Evolutionary conservation across 1,140 invertebrate genomes (phyloP).

Genomic region (Archivesica marissinica): DNA sequence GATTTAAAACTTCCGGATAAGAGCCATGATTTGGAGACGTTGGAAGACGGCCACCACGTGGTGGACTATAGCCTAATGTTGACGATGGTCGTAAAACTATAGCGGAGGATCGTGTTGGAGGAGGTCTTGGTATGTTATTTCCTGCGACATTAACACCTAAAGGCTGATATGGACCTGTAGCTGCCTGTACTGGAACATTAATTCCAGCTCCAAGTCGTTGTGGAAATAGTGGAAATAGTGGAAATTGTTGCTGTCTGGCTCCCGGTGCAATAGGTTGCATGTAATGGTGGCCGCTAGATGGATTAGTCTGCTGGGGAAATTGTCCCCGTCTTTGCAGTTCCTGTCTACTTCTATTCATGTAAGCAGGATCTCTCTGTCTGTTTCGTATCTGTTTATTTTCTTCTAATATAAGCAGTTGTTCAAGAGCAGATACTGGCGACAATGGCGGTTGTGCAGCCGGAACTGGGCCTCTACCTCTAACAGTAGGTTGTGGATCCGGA

Average conservation of each 20-base stretch:
- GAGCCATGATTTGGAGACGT: neutral
- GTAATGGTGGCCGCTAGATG: neutral
- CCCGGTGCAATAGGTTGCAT: too few species aligned
- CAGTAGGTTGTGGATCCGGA: neutral
- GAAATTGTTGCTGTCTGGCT: too few species aligned
- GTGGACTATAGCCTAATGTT: neutral
- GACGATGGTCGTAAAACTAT: neutral
- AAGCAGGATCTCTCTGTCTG: neutral
- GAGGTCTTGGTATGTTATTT: neutral
- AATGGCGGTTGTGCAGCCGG: neutral
- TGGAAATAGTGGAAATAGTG: too few species aligned
- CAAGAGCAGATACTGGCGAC: neutral
- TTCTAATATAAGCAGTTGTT: neutral
- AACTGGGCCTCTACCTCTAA: neutral
- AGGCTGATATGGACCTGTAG: neutral
- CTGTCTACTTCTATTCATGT: neutral
- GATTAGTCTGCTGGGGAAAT: neutral
- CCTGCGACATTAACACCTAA: too few species aligned
- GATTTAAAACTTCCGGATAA: constrained; percentile 4
- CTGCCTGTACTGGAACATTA: neutral
- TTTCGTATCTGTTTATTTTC: neutral
- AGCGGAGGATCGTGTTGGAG: neutral
- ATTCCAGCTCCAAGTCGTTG: neutral
- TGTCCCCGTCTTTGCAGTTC: neutral
- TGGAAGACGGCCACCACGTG: too few species aligned